Evolutionary conservation across 2,113 vertebrate genomes (phyloP).

Genomic region (Marmota flaviventris): DNA sequence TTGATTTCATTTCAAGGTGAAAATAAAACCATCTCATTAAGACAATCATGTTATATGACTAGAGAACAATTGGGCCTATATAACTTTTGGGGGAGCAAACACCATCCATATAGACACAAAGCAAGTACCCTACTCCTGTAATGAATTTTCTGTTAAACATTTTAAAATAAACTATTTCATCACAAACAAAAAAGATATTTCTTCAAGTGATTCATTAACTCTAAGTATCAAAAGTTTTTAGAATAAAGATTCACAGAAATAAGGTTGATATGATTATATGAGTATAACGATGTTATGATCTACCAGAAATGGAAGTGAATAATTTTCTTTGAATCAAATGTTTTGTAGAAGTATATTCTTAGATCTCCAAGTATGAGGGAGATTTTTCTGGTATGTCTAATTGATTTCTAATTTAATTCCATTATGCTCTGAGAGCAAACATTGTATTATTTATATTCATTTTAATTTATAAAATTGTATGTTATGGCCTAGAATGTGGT

Average conservation of each 20-base stretch:
- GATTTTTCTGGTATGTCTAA: not conserved
- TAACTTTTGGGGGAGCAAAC: constrained; percentile 77
- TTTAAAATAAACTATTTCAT: constrained; percentile 79
- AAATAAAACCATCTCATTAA: constrained; percentile 72
- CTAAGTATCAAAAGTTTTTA: constrained; percentile 27
- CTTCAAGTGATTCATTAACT: constrained; percentile 75
- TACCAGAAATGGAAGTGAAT: not conserved
- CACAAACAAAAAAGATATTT: constrained; percentile 71
- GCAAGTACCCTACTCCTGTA: constrained; percentile 65
- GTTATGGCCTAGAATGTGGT: not conserved
- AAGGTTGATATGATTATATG: not conserved
- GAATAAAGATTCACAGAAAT: constrained; percentile 28
- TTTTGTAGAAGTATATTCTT: not conserved
- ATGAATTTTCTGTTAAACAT: constrained; percentile 77
- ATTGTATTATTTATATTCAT: not conserved
- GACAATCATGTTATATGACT: constrained; percentile 67
- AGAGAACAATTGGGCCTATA: constrained; percentile 51
- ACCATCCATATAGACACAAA: constrained; percentile 65
- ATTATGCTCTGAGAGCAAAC: not conserved
- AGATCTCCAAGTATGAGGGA: not conserved
- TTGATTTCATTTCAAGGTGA: constrained; percentile 67
- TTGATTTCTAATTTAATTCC: not conserved
- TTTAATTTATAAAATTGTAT: not conserved
- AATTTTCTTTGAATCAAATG: not conserved
- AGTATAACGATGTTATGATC: not conserved